These are phyloP conservation scores for Eonycteris spelaea DNA, from an alignment of 2,113 vertebrate species.

Conservation along the genomic window DNA sequence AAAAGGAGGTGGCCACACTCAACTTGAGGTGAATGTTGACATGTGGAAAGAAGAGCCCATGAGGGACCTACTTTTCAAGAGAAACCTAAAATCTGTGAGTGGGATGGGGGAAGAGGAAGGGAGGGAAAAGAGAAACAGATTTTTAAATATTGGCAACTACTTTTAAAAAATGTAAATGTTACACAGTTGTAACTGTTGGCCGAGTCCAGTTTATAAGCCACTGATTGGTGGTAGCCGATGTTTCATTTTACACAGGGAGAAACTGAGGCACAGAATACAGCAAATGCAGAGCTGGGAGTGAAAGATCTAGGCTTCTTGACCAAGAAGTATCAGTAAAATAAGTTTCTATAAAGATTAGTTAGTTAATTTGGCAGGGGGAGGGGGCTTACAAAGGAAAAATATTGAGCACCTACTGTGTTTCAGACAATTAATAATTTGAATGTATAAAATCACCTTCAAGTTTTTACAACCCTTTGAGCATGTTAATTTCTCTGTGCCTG, in stretches of 20 bases:
- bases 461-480: not conserved
- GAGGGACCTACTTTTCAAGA: not conserved
- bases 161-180: not conserved
- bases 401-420: not conserved
- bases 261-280: not conserved
- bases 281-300: not conserved
- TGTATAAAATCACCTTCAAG: not conserved
- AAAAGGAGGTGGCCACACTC: not conserved
- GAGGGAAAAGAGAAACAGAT: not conserved
- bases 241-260: not conserved
- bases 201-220: not conserved
- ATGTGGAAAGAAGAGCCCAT: not conserved
- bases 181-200: not conserved
- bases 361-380: not conserved
- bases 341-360: not conserved
- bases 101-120: no score
- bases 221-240: not conserved
- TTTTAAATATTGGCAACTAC: not conserved
- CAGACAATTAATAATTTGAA: not conserved
- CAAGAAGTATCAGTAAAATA: not conserved
- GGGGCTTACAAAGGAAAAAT: not conserved
- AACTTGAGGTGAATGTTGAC: not conserved
- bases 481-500: not conserved
- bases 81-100: not conserved
- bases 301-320: not conserved